Evolutionary conservation across 2,888 invertebrate species (phyloP), one percentile per base, ranked within the genome.

Genomic region (Rhimphoctona megacephalus): DNA sequence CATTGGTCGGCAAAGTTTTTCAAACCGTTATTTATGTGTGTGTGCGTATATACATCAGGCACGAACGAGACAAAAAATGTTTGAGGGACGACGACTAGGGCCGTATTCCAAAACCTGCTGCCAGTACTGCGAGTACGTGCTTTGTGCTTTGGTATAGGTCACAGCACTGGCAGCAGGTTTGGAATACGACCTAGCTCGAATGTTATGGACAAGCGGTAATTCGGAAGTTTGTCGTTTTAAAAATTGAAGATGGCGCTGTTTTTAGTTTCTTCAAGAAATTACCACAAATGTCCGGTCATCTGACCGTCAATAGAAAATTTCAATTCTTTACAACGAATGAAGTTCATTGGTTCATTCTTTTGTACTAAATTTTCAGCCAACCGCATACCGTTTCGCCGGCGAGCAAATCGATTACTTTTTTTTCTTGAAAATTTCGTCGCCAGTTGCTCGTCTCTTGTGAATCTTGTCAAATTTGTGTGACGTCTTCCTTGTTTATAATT

Each of bases 351-450:
- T 81, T 78, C 30, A 76, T 87, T 88, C 76, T 80, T 83, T 61
- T 74, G 46, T 49, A 52, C 46, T 30, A 54, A 72, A 54, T 77
- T 52, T 70, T 66, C 52, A 43, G 66, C 90, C 92, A 90, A 89
- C 90, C 61, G 61, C 19, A 14, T 49, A n/a, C 19, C 33, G 64
- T 87, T 90, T 87, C 86, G 81, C 88, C 90, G 87, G 87, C 89
- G 90, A 91, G 89, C 89, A 88, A 90, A 92, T 92, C 91, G 92
- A 92, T 92, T 92, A 57, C n/a, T 69, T 79, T 79, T 57, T 36
- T 43, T 90, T 91, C 88, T 88, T 87, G 5, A 89, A 90, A 89
- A 90, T 90, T 89, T 85, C 77, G 67, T 85, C n/a, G 22, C 46
- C 33, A 36, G 70, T 78, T 70, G n/a, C 30, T 39, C 36, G 70